These are phyloP conservation scores for Zaprionus vittiger DNA, from an alignment of 1,140 invertebrate species.

Conservation along the genomic window DNA sequence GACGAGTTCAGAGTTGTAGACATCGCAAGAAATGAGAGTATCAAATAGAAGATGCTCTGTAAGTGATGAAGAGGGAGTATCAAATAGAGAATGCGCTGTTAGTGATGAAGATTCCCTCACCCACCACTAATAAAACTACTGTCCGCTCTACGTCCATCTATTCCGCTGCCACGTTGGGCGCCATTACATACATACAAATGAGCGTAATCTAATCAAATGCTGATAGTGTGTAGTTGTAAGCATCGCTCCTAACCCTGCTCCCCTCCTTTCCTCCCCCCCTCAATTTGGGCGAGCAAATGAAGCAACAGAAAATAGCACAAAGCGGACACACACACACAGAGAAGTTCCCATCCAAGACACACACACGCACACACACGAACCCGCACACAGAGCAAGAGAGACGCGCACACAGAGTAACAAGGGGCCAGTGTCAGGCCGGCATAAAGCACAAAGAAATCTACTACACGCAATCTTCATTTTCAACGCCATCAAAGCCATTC, in stretches of 20 bases:
- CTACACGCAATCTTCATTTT: slow-evolving; percentile 84
- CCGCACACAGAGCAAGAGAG: slow-evolving; percentile 1
- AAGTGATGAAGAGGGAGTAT: too few relatives aligned
- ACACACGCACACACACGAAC: slow-evolving; percentile 7
- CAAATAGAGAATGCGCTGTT: too few relatives aligned
- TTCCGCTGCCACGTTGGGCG: slow-evolving; percentile 7
- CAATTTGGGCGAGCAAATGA: slow-evolving; percentile 2
- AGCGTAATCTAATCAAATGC: slow-evolving; percentile 81
- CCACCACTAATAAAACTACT: too few relatives aligned
- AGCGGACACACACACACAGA: slow-evolving; percentile 27
- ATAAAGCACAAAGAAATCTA: slow-evolving; percentile 72
- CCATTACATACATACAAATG: slow-evolving; percentile 60
- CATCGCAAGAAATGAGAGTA: too few relatives aligned
- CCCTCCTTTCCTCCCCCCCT: slow-evolving; percentile 4
- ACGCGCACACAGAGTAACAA: slow-evolving; percentile 15
- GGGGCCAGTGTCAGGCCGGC: slow-evolving; percentile 18
- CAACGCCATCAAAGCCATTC: slow-evolving; percentile 84
- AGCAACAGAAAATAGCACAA: slow-evolving; percentile 32
- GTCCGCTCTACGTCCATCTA: not conserved
- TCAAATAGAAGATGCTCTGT: too few relatives aligned
- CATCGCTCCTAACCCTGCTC: slow-evolving; percentile 55
- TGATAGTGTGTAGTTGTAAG: slow-evolving; percentile 75
- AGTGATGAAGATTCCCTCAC: too few relatives aligned
- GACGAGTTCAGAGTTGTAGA: too few relatives aligned
- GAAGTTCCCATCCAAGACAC: not conserved